Conservation (phyloP, 2,797 vertebrate genomes). For the Microtus obscurus region DNA sequence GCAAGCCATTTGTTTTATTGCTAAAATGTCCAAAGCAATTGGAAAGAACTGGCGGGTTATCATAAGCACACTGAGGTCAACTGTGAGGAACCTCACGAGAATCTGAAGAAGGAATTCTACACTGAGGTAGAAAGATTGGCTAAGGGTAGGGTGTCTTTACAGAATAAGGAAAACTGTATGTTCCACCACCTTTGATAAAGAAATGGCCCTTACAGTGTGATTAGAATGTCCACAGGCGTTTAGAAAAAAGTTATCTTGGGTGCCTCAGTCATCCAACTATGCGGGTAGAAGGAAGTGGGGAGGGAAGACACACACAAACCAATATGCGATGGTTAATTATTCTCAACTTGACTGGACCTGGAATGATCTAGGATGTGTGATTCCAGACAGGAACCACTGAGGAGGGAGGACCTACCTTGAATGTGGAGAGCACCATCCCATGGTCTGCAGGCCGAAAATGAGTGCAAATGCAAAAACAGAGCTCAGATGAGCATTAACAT, state of each 20-base stretch:
- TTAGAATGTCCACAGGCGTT: slow-evolving; percentile 21
- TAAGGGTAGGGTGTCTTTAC: background rate
- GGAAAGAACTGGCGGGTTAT: slow-evolving; percentile 32
- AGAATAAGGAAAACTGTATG: background rate
- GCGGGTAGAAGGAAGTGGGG: background rate
- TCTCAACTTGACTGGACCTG: background rate
- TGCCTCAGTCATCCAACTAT: background rate
- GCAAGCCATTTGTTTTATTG: slow-evolving; percentile 19
- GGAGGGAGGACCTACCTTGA: background rate
- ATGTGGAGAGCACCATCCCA: background rate
- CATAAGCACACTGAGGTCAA: background rate
- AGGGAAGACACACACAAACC: background rate
- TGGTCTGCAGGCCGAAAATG: background rate
- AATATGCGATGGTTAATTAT: background rate
- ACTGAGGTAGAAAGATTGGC: background rate
- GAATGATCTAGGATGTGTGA: background rate
- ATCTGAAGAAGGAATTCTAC: background rate
- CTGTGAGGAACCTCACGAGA: background rate
- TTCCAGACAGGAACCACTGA: background rate
- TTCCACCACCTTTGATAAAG: background rate
- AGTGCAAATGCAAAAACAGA: background rate
- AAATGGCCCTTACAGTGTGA: background rate
- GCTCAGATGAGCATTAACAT: background rate
- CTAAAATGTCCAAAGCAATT: slow-evolving; percentile 34
- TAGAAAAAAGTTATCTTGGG: background rate